phyloP scores from a whole-genome alignment of 2,888 invertebrate genomes.

The Malacosoma neustria region DNA sequence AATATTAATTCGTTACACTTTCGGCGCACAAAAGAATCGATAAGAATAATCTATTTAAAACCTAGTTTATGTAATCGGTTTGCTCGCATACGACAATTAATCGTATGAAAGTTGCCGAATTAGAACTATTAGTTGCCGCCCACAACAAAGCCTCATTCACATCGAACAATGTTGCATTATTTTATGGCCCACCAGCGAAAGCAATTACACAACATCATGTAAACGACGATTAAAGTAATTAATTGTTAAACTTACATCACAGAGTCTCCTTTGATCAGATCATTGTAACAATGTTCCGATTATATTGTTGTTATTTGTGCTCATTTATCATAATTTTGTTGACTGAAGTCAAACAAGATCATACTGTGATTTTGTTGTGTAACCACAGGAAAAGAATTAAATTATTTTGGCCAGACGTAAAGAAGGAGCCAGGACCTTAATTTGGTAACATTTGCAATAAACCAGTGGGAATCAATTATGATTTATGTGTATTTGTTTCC shows the following conservation, averaged over 20 bases:
- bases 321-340: slow-evolving; percentile 26
- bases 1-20: slow-evolving; percentile 18
- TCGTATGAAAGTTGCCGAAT: slow-evolving; percentile 32
- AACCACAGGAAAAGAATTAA: too few species aligned
- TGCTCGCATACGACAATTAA: slow-evolving; percentile 34
- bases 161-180: slow-evolving; percentile 59
- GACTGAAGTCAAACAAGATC: too few species aligned
- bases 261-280: slow-evolving; percentile 28
- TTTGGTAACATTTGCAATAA: too few species aligned
- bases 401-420: too few species aligned
- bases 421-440: too few species aligned
- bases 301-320: slow-evolving; percentile 11
- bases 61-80: slow-evolving; percentile 22
- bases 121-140: slow-evolving; percentile 33
- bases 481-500: too few species aligned
- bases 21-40: slow-evolving; percentile 14
- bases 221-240: slow-evolving; percentile 65
- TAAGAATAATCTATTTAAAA: slow-evolving; percentile 17
- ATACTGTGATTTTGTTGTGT: too few species aligned
- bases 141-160: slow-evolving; percentile 57
- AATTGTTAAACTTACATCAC: slow-evolving; percentile 56
- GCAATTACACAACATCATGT: slow-evolving; percentile 52
- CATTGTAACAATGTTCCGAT: slow-evolving; percentile 25
- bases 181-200: slow-evolving; percentile 52
- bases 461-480: too few species aligned